Conservation (phyloP, 1,140 invertebrate species). For the Drosophila aff. region DNA sequence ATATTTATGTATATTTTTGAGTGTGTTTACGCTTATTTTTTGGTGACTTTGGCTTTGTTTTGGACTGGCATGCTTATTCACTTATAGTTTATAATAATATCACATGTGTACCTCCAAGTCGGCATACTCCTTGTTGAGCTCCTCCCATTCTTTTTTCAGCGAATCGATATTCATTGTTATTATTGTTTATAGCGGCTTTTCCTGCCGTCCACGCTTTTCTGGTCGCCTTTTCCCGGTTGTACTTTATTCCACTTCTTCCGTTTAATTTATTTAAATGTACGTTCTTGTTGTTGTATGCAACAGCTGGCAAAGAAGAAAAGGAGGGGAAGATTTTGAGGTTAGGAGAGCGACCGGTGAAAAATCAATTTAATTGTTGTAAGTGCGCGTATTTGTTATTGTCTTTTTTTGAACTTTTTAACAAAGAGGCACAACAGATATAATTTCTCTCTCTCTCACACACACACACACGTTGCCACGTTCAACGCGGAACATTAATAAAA, state of each 20-base stretch:
- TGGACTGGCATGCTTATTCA: not conserved
- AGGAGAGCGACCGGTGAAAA: slow-evolving; percentile 59
- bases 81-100: not conserved
- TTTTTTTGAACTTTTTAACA: slow-evolving; percentile 17
- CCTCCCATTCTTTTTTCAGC: slow-evolving; percentile 88
- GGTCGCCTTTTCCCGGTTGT: slow-evolving; percentile 12
- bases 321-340: slow-evolving; percentile 29
- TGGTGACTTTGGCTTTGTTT: slow-evolving; percentile 10
- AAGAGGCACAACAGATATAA: not conserved
- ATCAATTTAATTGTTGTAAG: slow-evolving; percentile 59
- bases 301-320: slow-evolving; percentile 49
- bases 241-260: slow-evolving; percentile 13
- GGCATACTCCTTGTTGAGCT: slow-evolving; percentile 88
- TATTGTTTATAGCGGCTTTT: slow-evolving; percentile 30
- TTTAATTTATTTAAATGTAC: slow-evolving; percentile 16
- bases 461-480: slow-evolving; percentile 45
- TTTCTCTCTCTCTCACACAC: slow-evolving; percentile 5
- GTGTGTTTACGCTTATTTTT: slow-evolving; percentile 9
- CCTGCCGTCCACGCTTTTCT: not conserved
- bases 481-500: slow-evolving; percentile 34
- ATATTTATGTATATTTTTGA: not conserved
- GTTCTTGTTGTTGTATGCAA: slow-evolving; percentile 49
- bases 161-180: slow-evolving; percentile 71
- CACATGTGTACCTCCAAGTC: slow-evolving; percentile 87
- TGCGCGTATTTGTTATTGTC: slow-evolving; percentile 28